Base-by-base conservation (phyloP, 2,888 invertebrate genomes). In the Cryptophagus acutangulus region DNA sequence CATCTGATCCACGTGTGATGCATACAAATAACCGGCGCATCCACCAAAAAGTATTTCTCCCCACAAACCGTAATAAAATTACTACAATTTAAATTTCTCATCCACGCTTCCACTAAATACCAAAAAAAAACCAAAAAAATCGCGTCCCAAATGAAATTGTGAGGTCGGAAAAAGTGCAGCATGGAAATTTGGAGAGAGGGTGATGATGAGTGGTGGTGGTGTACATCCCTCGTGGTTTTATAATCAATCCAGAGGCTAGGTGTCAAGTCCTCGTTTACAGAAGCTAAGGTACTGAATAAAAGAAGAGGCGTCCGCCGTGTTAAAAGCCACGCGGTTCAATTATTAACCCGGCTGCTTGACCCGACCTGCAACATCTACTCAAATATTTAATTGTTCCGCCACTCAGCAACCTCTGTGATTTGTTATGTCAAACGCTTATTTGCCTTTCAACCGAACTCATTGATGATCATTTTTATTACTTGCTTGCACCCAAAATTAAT, bases 351-450 rank as follows among this genome's bases (percentile, higher is more conserved):
- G 56, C 66, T 65, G 66, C 67, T 68, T 68, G 67, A 66, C 67
- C 68, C 65, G 63, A 53, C 58, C 60, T 58, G 63, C 60, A 62
- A 60, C 61, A 58, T 64, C 66, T 63, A 57, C 63, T 69, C 66
- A 69, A 69, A 69, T 69, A 69, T 69, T 69, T 68, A 69, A 69
- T 69, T 69, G 68, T 62, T 65, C 64, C 63, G 65, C 66, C 67
- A 66, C 66, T 66, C 65, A 57, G 54, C 57, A 52, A 48, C 55
- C 59, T 20, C 24, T 47, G 60, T 62, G 63, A 63, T 63, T 63
- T 62, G 63, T 62, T 61, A 61, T 63, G 63, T 63, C 63, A 63
- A 63, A 63, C 61, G 62, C 54, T 62, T 62, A 63, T 61, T 63
- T 63, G 59, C 59, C 55, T 55, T 54, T 52, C 39, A 51, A 44